Percentiles rank a stretch among this genome's conserved stretches.
These are phyloP conservation scores for Dendrolimus houi DNA, from an alignment of 2,888 invertebrate genomes.

Conservation along the genomic window DNA sequence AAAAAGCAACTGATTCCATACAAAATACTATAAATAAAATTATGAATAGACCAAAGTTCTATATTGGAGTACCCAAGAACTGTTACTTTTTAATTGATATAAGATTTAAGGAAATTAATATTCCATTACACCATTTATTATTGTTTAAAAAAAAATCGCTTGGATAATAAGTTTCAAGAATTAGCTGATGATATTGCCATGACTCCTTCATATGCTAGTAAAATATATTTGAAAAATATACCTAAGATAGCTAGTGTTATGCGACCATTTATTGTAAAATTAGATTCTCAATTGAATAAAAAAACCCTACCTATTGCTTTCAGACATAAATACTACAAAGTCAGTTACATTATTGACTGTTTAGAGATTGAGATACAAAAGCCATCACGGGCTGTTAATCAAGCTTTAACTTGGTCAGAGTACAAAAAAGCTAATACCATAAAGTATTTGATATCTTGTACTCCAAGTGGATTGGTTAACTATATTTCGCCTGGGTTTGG, in stretches of 20 bases:
- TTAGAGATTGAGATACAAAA: slow-evolving; percentile 38
- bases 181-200: slow-evolving; percentile 16
- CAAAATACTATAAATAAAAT: too few relatives aligned
- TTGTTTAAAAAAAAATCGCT: slow-evolving; percentile 16
- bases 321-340: slow-evolving; percentile 20
- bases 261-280: slow-evolving; percentile 14
- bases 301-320: slow-evolving; percentile 20
- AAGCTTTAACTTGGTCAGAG: slow-evolving; percentile 35
- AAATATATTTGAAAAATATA: slow-evolving; percentile 14
- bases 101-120: too few relatives aligned
- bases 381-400: slow-evolving; percentile 26
- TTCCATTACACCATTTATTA: too few relatives aligned
- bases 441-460: slow-evolving; percentile 23
- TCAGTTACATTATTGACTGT: slow-evolving; percentile 35
- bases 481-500: slow-evolving; percentile 13
- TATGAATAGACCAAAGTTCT: too few relatives aligned
- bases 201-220: slow-evolving; percentile 8
- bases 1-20: too few relatives aligned
- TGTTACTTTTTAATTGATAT: too few relatives aligned
- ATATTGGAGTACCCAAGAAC: too few relatives aligned
- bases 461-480: slow-evolving; percentile 20
- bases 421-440: slow-evolving; percentile 26
- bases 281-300: slow-evolving; percentile 11
- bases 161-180: slow-evolving; percentile 15
- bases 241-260: slow-evolving; percentile 15